Percentiles rank a stretch among this genome's conserved stretches.
These are phyloP conservation scores for Agrochola macilenta DNA, from an alignment of 2,888 invertebrate species.

Conservation along the genomic window DNA sequence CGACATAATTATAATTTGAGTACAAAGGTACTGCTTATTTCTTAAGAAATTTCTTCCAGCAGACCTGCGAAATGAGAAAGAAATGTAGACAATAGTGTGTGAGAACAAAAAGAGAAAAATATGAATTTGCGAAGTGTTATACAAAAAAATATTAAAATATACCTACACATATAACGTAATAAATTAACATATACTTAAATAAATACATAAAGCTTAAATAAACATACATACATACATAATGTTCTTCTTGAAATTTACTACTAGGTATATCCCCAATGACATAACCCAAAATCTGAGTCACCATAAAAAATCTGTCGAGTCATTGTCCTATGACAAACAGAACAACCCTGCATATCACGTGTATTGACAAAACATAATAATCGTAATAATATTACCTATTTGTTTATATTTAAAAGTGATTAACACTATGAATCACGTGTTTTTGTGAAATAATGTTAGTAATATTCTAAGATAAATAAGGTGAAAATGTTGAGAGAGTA, in stretches of 20 bases:
- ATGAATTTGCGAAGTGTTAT: no score
- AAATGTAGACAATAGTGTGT: no score
- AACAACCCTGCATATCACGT: not conserved
- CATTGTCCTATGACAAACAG: slow-evolving; percentile 12
- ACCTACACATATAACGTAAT: no score
- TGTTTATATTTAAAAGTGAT: slow-evolving; percentile 56
- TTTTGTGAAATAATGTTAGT: slow-evolving; percentile 43
- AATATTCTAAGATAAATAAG: slow-evolving; percentile 59
- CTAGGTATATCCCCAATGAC: not conserved
- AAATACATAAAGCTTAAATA: no score
- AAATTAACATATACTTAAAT: no score
- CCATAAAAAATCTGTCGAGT: not conserved
- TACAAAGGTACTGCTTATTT: no score
- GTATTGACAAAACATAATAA: slow-evolving; percentile 8
- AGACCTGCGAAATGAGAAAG: no score
- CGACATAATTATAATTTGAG: no score
- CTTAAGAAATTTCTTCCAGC: no score
- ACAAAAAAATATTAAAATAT: no score
- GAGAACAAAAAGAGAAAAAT: no score
- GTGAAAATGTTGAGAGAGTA: slow-evolving; percentile 63
- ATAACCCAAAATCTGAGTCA: slow-evolving; percentile 7
- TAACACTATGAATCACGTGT: slow-evolving; percentile 53
- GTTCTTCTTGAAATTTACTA: not conserved
- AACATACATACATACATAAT: no score
- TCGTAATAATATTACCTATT: slow-evolving; percentile 36